Evolutionary conservation across 2,797 vertebrate species (phyloP).

Genomic region (Serranus cabrilla): DNA sequence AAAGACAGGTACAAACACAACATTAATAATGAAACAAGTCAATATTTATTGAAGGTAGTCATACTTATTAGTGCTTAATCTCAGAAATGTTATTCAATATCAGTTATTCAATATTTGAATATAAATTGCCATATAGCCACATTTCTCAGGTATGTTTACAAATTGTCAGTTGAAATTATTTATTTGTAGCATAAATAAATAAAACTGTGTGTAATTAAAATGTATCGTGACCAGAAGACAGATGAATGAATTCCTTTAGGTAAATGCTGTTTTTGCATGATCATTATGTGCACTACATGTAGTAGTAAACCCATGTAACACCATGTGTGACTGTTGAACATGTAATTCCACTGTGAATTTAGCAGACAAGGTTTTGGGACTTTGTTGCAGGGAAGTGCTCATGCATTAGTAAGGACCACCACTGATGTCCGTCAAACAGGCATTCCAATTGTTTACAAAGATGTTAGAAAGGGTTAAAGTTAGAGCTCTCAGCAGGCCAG

Average conservation of each 20-base stretch:
- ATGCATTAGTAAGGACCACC: not conserved
- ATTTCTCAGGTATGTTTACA: conserved; percentile 6
- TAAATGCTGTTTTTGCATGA: not conserved
- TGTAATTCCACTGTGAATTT: too few relatives aligned
- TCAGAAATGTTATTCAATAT: conserved; percentile 1
- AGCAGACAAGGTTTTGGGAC: not conserved
- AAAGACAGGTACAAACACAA: conserved; percentile 10
- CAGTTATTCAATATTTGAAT: conserved; percentile 1
- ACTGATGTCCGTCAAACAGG: not conserved
- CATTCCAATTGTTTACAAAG: not conserved
- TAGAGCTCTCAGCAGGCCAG: not conserved
- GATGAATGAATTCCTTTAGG: conserved; percentile 1
- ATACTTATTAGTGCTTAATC: conserved; percentile 9
- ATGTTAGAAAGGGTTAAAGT: not conserved
- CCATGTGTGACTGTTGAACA: not conserved
- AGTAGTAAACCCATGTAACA: not conserved
- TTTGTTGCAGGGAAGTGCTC: not conserved
- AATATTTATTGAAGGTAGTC: conserved; percentile 15
- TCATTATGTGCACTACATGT: not conserved
- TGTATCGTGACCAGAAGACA: not conserved
- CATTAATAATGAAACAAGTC: conserved; percentile 44
- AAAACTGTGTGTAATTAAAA: not conserved
- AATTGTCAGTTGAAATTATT: conserved; percentile 1
- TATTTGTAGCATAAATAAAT: not conserved
- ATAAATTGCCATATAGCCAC: not conserved